Evolutionary conservation across 2,797 vertebrate species (phyloP), one percentile per base, ranked within the genome.

Genomic region (Linurgus olivaceus): DNA sequence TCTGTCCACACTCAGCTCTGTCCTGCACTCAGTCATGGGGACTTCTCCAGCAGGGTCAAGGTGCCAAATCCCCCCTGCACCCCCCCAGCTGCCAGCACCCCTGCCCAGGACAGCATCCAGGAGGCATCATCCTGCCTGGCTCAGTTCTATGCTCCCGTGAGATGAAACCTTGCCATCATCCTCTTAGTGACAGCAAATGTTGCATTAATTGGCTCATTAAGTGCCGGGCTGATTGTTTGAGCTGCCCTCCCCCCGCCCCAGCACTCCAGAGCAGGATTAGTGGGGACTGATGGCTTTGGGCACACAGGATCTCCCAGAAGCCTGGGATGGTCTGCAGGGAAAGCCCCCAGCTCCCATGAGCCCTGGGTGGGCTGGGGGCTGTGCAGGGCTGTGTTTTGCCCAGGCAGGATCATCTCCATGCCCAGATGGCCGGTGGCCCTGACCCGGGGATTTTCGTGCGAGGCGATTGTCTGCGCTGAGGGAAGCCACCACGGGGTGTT

Each of bases 111-210:
- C 42, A 63, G 58, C 52, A 44, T 26, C 61, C 62, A 35, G n/a
- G 33, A 54, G 45, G 3, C 40, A 66, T 55, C 75, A 44, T 29
- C 81, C 31, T 72, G 44, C 44, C 62, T 65, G 91, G 68, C 87
- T 89, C 2, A 0, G 10, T 7, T 38, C 93, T 78, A 26, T 0
- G 1, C 29, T 87, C 70, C 71, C 3, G 10, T 85, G 91, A 94
- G 94, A 77, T 79, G 85, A 87, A 82, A 67, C 72, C 89, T 65
- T 93, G 81, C 88, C 93, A 65, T 94, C 78, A 96, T 93, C 95
- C 91, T 95, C 94, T 94, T 94, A 94, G 61, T 1, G 38, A 57
- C 95, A 71, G 71, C 42, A 6, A 94, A 67, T 73, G 91, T 63
- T 73, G 82, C 66, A 74, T 67, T 93, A 88, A 91, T 67, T 86